Conservation (phyloP, 2,888 invertebrate genomes). For the Noctua fimbriata region DNA sequence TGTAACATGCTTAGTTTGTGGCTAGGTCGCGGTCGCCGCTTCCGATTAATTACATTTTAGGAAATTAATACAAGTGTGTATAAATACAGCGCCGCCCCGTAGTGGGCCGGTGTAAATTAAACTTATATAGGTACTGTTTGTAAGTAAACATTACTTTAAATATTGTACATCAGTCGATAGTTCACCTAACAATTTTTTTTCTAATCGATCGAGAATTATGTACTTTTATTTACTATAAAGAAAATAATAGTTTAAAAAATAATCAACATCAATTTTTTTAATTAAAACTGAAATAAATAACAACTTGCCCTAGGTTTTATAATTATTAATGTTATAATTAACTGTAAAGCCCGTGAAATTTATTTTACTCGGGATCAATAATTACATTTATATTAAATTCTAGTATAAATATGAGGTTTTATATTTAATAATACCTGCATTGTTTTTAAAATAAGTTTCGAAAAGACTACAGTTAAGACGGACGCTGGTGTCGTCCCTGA, state of each 20-base stretch:
- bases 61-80: constrained; percentile 88
- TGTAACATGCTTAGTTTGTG: constrained; percentile 87
- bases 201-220: constrained; percentile 89
- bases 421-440: constrained; percentile 90
- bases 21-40: constrained; percentile 86
- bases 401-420: constrained; percentile 90
- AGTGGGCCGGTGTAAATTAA: constrained; percentile 82
- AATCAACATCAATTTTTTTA: constrained; percentile 86
- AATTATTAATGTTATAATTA: constrained; percentile 90
- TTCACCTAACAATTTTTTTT: constrained; percentile 89
- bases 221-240: constrained; percentile 88
- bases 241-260: constrained; percentile 88
- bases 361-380: constrained; percentile 87
- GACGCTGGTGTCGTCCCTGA: constrained; percentile 77
- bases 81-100: constrained; percentile 83
- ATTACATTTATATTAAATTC: constrained; percentile 89
- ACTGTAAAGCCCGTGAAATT: constrained; percentile 90
- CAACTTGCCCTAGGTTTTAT: constrained; percentile 90
- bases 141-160: constrained; percentile 88
- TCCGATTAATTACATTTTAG: constrained; percentile 88
- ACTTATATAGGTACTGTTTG: constrained; percentile 87
- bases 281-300: constrained; percentile 91
- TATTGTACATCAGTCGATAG: constrained; percentile 90
- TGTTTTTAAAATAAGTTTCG: constrained; percentile 88
- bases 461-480: constrained; percentile 84